These are phyloP conservation scores for Sardinella longiceps DNA, from an alignment of 2,797 vertebrate genomes.

Conservation along the genomic window DNA sequence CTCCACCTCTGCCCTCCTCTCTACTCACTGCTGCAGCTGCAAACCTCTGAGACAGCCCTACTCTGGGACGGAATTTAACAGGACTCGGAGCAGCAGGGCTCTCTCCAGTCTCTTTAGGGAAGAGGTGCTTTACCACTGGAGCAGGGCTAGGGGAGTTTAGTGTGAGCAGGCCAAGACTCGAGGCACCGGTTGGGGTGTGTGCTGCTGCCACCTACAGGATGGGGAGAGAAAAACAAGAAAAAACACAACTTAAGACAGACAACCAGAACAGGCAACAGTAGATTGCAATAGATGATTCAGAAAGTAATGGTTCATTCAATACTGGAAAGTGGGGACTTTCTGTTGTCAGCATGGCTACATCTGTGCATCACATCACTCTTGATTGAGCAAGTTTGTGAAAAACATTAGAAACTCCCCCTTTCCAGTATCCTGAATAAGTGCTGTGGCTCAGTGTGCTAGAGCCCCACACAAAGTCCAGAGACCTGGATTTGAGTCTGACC, in stretches of 20 bases:
- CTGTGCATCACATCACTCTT: too few species aligned
- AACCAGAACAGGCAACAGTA: neutral
- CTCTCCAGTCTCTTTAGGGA: neutral
- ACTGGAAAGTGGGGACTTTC: too few species aligned
- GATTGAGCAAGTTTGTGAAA: too few species aligned
- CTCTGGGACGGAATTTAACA: neutral
- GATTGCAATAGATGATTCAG: too few species aligned
- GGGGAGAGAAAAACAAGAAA: neutral
- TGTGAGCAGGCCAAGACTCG: neutral
- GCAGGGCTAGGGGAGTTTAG: neutral
- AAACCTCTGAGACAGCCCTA: neutral
- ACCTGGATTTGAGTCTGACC: too few species aligned
- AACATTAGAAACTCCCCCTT: too few species aligned
- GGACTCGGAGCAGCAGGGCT: neutral
- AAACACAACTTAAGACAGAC: neutral
- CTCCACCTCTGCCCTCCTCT: neutral
- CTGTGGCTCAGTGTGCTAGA: too few species aligned
- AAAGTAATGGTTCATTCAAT: too few species aligned
- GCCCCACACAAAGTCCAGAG: too few species aligned
- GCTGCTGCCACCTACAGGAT: neutral
- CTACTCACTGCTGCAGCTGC: neutral
- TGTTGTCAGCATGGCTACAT: too few species aligned
- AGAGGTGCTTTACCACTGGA: slow-evolving; percentile 6
- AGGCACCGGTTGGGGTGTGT: neutral
- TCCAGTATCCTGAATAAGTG: too few species aligned